phyloP scores from a whole-genome alignment of 2,888 invertebrate species.

The Diachrysia chrysitis region DNA sequence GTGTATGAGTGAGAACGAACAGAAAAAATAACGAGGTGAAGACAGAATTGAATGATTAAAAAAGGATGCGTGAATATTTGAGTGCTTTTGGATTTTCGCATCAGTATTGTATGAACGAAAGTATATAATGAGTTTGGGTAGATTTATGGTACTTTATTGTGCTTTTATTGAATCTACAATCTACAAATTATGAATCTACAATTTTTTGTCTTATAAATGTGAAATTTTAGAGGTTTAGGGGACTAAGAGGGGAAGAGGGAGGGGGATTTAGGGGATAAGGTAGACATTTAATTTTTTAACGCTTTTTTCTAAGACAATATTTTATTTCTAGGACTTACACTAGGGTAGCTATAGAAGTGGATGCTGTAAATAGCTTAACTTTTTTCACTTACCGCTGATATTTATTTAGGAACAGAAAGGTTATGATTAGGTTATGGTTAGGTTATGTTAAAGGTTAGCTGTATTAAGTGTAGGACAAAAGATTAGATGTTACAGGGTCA shows the following conservation, averaged over 20 bases:
- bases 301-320: neutral
- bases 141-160: neutral
- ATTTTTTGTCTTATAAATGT: no score
- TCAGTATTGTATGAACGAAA: neutral
- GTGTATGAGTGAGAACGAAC: conserved; percentile 20
- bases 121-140: conserved; percentile 15
- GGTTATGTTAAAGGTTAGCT: no score
- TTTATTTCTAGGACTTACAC: neutral
- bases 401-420: conserved; percentile 4
- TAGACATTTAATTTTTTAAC: no score
- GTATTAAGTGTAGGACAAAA: neutral
- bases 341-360: neutral
- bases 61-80: conserved; percentile 15
- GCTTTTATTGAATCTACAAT: no score
- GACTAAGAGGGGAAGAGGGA: no score
- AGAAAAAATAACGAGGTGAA: conserved; percentile 36
- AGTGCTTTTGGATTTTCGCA: neutral
- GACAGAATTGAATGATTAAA: conserved; percentile 39
- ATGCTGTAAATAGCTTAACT: neutral
- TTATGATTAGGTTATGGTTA: no score
- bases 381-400: neutral
- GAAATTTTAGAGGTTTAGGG: no score
- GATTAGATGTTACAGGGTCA: neutral
- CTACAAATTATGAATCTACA: no score
- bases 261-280: no score